Conservation (phyloP, 2,797 vertebrate species). For the Leptodactylus fallax region DNA sequence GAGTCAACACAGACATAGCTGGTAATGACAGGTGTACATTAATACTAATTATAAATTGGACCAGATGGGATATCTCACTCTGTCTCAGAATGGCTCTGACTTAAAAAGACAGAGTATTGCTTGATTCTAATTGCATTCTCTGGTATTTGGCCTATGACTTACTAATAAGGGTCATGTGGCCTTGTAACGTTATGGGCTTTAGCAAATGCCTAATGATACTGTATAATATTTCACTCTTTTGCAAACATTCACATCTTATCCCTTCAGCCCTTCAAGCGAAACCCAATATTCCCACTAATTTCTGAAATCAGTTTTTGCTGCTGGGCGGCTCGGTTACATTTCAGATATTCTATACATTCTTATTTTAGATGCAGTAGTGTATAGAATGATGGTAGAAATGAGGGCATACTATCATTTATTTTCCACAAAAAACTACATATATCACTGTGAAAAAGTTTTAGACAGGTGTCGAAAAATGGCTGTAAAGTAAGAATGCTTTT, state of each 20-base stretch:
- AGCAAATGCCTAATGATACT: conserved; percentile 17
- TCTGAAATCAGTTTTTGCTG: conserved; percentile 18
- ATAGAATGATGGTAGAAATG: no score
- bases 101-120: background rate
- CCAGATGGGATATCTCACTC: conserved; percentile 15
- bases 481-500: no score
- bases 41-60: background rate
- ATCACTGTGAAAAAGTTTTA: no score
- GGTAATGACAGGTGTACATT: background rate
- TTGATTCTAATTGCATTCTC: conserved; percentile 36
- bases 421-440: no score
- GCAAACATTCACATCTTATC: conserved; percentile 13
- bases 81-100: background rate
- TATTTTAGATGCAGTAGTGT: background rate
- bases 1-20: background rate
- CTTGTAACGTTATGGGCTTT: conserved; percentile 33
- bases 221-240: conserved; percentile 44
- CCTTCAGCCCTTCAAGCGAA: conserved; percentile 3
- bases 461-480: no score
- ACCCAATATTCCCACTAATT: conserved; percentile 41
- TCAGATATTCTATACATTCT: background rate
- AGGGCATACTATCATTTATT: no score
- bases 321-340: background rate
- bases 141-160: conserved; percentile 47
- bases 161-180: conserved; percentile 50